phyloP scores from a whole-genome alignment of 2,113 vertebrate genomes.

The Micronisus gabar region DNA sequence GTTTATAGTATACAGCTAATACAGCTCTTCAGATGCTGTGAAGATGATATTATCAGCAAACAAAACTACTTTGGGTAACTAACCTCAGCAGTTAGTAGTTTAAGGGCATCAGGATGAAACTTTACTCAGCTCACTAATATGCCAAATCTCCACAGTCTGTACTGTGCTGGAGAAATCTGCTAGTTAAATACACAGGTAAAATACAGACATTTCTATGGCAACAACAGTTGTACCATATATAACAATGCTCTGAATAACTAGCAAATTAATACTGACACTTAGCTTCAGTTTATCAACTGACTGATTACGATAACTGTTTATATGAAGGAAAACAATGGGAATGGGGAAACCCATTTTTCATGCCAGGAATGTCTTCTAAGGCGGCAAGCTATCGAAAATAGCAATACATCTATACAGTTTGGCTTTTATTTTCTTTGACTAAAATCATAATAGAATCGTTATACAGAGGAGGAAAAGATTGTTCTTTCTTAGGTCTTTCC shows the following conservation, averaged over 20 bases:
- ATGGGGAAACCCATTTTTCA: not conserved
- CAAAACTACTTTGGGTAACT: not conserved
- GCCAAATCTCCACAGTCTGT: not conserved
- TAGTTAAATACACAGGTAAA: not conserved
- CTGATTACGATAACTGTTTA: not conserved
- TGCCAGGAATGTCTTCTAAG: not conserved
- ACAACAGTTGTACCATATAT: not conserved
- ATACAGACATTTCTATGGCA: not conserved
- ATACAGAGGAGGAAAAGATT: not conserved
- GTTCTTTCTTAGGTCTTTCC: not conserved
- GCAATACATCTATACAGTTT: not conserved
- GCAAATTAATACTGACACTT: not conserved
- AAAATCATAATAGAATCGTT: not conserved
- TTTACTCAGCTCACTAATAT: not conserved
- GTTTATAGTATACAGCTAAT: not conserved
- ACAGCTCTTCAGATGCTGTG: not conserved
- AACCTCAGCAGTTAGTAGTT: not conserved
- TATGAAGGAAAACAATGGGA: not conserved
- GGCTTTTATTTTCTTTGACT: not conserved
- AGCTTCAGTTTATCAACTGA: not conserved
- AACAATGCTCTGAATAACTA: not conserved
- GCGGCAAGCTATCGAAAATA: not conserved
- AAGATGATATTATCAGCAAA: not conserved
- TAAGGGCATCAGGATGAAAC: not conserved
- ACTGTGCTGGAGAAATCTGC: not conserved